Evolutionary conservation across 2,113 vertebrate genomes (phyloP).

Genomic region (Oreotragus oreotragus): DNA sequence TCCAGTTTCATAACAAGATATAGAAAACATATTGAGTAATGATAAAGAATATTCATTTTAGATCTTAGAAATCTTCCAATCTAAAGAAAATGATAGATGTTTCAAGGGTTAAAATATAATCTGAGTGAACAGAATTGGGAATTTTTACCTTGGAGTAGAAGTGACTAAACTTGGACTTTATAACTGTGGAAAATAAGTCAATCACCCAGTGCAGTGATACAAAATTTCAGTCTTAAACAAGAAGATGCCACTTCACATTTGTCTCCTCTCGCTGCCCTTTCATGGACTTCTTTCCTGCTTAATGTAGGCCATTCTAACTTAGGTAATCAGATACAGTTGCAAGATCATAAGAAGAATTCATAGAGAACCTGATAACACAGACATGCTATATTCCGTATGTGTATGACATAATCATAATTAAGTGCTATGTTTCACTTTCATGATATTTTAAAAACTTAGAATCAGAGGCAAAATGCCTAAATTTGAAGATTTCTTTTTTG

Average conservation of each 20-base stretch:
- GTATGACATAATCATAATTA: not conserved
- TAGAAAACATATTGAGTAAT: not conserved
- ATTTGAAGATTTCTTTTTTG: not conserved
- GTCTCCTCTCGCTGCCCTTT: not conserved
- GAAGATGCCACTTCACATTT: not conserved
- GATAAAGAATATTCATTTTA: not conserved
- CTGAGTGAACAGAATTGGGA: not conserved
- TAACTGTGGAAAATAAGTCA: not conserved
- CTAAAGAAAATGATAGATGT: constrained; percentile 7
- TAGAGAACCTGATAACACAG: not conserved
- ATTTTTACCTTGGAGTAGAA: not conserved
- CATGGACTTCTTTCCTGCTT: not conserved
- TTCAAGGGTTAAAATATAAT: not conserved
- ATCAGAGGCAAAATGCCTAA: not conserved
- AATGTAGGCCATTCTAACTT: not conserved
- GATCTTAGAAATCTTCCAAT: not conserved
- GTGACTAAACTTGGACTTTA: not conserved
- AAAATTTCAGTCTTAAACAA: not conserved
- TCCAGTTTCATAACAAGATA: not conserved
- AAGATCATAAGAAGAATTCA: not conserved
- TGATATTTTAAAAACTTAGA: not conserved
- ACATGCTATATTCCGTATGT: not conserved
- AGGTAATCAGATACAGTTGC: not conserved
- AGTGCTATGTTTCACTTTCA: not conserved
- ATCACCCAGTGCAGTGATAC: not conserved